Conservation (phyloP, 2,888 invertebrate genomes). For the Chymomyza fuscimana region DNA sequence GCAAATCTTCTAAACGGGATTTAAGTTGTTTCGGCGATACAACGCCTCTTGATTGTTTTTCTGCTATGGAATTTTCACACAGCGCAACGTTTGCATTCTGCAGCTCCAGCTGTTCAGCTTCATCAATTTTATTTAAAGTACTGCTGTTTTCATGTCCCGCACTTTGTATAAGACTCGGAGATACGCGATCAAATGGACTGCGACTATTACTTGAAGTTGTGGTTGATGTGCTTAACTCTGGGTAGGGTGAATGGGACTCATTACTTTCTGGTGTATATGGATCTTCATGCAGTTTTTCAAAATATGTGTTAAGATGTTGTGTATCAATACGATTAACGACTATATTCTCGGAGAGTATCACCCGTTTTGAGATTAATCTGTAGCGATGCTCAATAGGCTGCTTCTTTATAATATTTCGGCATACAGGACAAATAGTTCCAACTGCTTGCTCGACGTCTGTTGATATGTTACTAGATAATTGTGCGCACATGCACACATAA, state of each 20-base stretch:
- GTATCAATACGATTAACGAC: conserved; percentile 82
- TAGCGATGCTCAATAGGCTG: conserved; percentile 72
- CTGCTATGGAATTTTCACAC: conserved; percentile 19
- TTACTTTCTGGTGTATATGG: conserved; percentile 92
- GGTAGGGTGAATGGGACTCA: conserved; percentile 87
- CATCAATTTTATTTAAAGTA: conserved; percentile 59
- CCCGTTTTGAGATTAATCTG: conserved; percentile 75
- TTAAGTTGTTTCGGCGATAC: conserved; percentile 85
- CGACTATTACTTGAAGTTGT: conserved; percentile 56
- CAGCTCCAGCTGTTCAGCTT: conserved; percentile 38
- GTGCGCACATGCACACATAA: conserved; percentile 75
- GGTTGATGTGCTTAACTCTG: conserved; percentile 76
- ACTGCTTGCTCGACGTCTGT: conserved; percentile 28
- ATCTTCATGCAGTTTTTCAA: conserved; percentile 78
- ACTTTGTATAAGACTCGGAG: neutral
- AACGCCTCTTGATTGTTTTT: conserved; percentile 74
- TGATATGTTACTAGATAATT: conserved; percentile 39
- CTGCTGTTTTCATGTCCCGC: neutral
- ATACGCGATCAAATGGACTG: conserved; percentile 56
- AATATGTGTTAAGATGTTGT: conserved; percentile 78
- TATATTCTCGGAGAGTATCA: conserved; percentile 77
- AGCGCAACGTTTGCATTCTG: conserved; percentile 23
- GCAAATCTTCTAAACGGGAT: conserved; percentile 81
- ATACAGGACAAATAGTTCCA: conserved; percentile 71
- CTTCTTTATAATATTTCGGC: conserved; percentile 74